phyloP scores from a whole-genome alignment of 1,140 invertebrate genomes.

The Megalonaias nervosa region DNA sequence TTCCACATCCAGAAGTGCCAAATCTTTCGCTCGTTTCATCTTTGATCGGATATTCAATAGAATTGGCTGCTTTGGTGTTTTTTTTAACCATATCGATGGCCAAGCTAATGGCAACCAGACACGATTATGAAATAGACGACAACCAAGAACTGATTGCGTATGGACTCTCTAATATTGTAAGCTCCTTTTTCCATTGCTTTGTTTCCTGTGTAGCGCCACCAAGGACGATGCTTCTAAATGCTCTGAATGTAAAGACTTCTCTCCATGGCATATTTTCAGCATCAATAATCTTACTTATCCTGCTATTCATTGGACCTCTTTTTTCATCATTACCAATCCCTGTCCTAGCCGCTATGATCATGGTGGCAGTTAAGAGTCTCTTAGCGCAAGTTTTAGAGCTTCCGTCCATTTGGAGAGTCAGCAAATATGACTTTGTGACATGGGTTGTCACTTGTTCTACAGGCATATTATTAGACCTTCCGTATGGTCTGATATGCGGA shows the following conservation, averaged over 20 bases:
- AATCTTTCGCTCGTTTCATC: constrained; percentile 20
- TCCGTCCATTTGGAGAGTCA: constrained; percentile 54
- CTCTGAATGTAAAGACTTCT: constrained; percentile 47
- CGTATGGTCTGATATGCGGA: constrained; percentile 54
- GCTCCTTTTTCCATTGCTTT: constrained; percentile 74
- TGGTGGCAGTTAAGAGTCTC: constrained; percentile 63
- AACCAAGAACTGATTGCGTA: constrained; percentile 74
- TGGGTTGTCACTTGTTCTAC: constrained; percentile 54
- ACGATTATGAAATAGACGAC: constrained; percentile 66
- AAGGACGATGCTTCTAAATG: constrained; percentile 78
- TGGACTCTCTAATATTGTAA: constrained; percentile 69
- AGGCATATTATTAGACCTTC: constrained; percentile 55
- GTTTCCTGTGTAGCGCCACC: constrained; percentile 84
- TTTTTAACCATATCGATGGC: constrained; percentile 68
- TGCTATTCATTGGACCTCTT: constrained; percentile 70
- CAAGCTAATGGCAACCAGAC: constrained; percentile 67
- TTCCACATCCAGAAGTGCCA: constrained; percentile 46
- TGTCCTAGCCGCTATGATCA: constrained; percentile 64
- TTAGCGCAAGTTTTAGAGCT: constrained; percentile 80
- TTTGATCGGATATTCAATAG: constrained; percentile 50
- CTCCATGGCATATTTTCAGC: constrained; percentile 66
- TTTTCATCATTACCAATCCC: constrained; percentile 69
- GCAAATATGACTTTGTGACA: constrained; percentile 61
- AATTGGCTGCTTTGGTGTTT: constrained; percentile 61
- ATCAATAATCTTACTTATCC: constrained; percentile 70